phyloP scores from a whole-genome alignment of 1,140 invertebrate species.

The Drosophila ercepeae region DNA sequence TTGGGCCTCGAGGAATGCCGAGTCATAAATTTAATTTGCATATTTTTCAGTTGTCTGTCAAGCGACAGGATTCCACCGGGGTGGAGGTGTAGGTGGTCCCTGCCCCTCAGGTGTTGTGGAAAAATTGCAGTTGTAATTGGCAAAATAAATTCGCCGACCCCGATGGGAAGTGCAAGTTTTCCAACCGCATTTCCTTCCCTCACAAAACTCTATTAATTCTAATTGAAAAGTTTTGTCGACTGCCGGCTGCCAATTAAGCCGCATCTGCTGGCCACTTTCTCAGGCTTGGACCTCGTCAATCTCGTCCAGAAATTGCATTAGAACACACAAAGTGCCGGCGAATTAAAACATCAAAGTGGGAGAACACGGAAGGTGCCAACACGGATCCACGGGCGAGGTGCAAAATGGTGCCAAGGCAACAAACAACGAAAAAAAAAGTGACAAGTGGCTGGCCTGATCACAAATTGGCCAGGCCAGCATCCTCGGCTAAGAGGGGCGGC shows the following conservation, averaged over 20 bases:
- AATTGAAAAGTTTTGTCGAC: constrained; percentile 70
- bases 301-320: constrained; percentile 55
- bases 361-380: constrained; percentile 20
- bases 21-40: constrained; percentile 56
- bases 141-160: constrained; percentile 58
- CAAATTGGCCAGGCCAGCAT: constrained; percentile 47
- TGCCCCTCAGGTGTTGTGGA: constrained; percentile 1
- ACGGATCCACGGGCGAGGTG: constrained; percentile 6
- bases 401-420: constrained; percentile 48
- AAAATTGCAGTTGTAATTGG: constrained; percentile 73
- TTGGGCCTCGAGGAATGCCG: constrained; percentile 38
- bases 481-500: background rate
- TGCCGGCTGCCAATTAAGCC: constrained; percentile 55
- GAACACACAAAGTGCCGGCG: constrained; percentile 25
- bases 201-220: constrained; percentile 69
- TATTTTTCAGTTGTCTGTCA: constrained; percentile 56
- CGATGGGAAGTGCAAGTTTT: constrained; percentile 22
- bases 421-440: background rate
- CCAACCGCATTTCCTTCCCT: constrained; percentile 6
- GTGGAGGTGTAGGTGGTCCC: no score
- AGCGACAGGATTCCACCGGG: background rate
- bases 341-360: constrained; percentile 46
- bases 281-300: constrained; percentile 14
- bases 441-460: no score
- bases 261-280: constrained; percentile 38